Percentiles rank a stretch among this genome's conserved stretches.
phyloP scores from a whole-genome alignment of 2,888 invertebrate genomes.

The Patella caerulea region DNA sequence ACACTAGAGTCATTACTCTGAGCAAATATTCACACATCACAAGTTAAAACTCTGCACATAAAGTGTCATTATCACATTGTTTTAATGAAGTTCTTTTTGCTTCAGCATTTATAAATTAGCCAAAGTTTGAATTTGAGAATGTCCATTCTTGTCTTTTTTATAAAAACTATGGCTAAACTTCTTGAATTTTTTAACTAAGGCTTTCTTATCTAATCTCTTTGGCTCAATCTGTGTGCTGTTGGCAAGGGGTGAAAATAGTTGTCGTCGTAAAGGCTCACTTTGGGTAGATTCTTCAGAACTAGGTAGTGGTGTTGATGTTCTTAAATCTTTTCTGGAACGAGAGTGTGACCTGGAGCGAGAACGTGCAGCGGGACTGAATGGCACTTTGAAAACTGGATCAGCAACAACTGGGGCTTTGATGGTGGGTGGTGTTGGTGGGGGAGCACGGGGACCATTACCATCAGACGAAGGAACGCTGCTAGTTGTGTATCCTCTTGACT shows the following conservation, averaged over 20 bases:
- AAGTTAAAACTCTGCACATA: no score
- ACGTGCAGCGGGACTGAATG: slow-evolving; percentile 30
- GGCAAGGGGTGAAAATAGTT: slow-evolving; percentile 45
- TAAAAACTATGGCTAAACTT: slow-evolving; percentile 59
- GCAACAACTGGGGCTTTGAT: slow-evolving; percentile 39
- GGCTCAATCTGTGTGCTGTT: slow-evolving; percentile 40
- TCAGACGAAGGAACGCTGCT: slow-evolving; percentile 32
- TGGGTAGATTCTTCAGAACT: slow-evolving; percentile 34
- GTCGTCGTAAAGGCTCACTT: slow-evolving; percentile 47
- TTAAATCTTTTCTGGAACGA: slow-evolving; percentile 38
- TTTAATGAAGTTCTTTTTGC: not conserved
- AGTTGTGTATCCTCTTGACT: slow-evolving; percentile 41
- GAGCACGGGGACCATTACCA: slow-evolving; percentile 38
- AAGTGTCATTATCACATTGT: no score
- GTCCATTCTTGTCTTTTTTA: slow-evolving; percentile 48
- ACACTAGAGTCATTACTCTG: no score
- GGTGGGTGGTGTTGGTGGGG: slow-evolving; percentile 46
- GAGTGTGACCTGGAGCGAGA: not conserved
- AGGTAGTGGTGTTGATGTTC: slow-evolving; percentile 47
- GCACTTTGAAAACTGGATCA: slow-evolving; percentile 32
- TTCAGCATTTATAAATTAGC: slow-evolving; percentile 50
- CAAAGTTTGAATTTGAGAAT: slow-evolving; percentile 54
- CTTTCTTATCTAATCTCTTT: slow-evolving; percentile 58
- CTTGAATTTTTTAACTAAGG: slow-evolving; percentile 59
- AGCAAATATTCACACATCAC: no score